Evolutionary conservation across 1,140 invertebrate genomes (phyloP), one percentile per base, ranked within the genome.

Genomic region (Pseudobourletiella spinata): DNA sequence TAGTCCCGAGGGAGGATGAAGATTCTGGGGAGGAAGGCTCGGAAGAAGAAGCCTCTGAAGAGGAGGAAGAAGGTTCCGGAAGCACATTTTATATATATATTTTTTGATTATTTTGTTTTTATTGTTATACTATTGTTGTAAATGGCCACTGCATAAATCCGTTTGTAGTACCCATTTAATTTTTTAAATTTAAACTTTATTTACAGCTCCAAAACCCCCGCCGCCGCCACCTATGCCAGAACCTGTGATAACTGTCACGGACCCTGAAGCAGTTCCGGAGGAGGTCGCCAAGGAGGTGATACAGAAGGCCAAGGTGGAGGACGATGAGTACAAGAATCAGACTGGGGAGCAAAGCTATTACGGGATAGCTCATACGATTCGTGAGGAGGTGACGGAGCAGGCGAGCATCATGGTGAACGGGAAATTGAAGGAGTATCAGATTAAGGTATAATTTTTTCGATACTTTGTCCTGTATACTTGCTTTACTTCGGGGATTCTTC

Each of bases 361-460:
- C 32, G 74, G 76, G 46, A 80, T 83, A 71, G 83, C 83, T 59
- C 83, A 84, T 70, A 79, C 80, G 20, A 76, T 83, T 46, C 71
- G 73, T 29, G 83, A 84, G 73, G 73, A 74, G 28, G 76, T 84
- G 14, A 77, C 70, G 15, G 80, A 82, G 68, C 83, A 84, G 71
- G 74, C 81, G 14, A 67, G 71, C 32, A 77, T 84, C n/a, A 66
- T 84, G 72, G 75, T 82, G 26, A 80, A 81, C 73, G 83, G 82
- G 22, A 73, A 73, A 59, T 73, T 84, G 1, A 84, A 84, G 69
- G 80, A 82, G 71, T 84, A 84, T 68, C 79, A 86, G 76, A 69
- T 86, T 78, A 81, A 72, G 59, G 64, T 61, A 39, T 28, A 15
- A 54, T 54, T 54, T 26, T 54, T 54, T 26, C 6, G 8, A 11